Percentiles rank a stretch among this genome's conserved stretches.
Evolutionary conservation across 92 coral and sea anemone genomes (phyloP).

Genomic region (Palythoa heliodiscus): DNA sequence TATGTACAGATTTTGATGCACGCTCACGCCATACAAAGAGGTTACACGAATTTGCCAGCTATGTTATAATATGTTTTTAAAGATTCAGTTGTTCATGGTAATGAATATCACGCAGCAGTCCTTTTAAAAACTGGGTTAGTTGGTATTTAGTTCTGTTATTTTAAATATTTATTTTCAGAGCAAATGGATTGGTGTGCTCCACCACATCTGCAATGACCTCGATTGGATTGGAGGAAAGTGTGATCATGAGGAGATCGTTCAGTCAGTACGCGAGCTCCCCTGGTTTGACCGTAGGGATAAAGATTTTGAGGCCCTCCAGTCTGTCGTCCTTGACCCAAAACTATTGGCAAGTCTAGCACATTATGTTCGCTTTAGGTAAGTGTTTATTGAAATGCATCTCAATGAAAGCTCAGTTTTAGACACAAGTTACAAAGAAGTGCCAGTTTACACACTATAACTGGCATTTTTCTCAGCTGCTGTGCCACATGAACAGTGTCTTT

Average conservation of each 20-base stretch:
- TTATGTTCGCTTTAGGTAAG: conserved; percentile 59
- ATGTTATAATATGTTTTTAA: no score
- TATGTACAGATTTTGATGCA: no score
- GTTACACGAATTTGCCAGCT: no score
- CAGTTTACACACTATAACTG: no score
- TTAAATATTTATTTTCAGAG: conserved; percentile 7
- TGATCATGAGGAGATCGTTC: conserved; percentile 35
- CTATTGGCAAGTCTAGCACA: conserved; percentile 53
- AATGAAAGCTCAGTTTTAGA: no score
- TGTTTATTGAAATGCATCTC: no score
- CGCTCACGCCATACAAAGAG: no score
- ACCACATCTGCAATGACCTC: conserved; percentile 58
- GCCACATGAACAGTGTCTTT: no score
- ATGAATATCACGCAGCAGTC: no score
- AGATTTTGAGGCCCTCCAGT: conserved; percentile 56
- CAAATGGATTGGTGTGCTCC: conserved; percentile 52
- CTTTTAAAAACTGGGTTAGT: background rate
- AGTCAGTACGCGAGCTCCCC: conserved; percentile 35
- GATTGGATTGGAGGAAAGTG: conserved; percentile 60
- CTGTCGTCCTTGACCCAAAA: conserved; percentile 41
- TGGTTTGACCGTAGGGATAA: conserved; percentile 61
- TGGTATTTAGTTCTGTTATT: background rate
- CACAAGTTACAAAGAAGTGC: no score
- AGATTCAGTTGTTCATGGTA: no score
- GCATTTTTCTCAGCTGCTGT: no score